Percentiles rank a stretch among this genome's conserved stretches.
phyloP scores from a whole-genome alignment of 92 coral and sea anemone genomes.

The Epizoanthus ramosus region DNA sequence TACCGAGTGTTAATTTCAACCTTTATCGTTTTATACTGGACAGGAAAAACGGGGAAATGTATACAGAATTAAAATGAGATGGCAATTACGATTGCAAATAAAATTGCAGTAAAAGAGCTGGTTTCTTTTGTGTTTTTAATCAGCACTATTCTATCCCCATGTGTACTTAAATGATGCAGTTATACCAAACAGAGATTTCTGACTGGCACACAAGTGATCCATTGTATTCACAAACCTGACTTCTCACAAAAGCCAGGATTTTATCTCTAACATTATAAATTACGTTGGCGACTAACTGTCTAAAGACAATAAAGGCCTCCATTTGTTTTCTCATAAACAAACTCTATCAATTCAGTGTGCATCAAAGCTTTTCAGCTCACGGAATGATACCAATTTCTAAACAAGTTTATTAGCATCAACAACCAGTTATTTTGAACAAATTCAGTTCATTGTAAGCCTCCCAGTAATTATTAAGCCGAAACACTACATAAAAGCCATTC shows the following conservation, averaged over 20 bases:
- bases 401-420: slow-evolving; percentile 10
- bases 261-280: background rate
- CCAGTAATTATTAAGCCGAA: slow-evolving; percentile 26
- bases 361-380: slow-evolving; percentile 21
- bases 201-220: background rate
- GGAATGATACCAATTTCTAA: slow-evolving; percentile 29
- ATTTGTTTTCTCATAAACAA: slow-evolving; percentile 26
- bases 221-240: background rate
- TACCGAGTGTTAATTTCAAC: too few relatives aligned
- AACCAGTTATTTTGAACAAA: slow-evolving; percentile 28
- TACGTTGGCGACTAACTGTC: slow-evolving; percentile 4
- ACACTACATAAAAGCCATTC: background rate
- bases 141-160: background rate
- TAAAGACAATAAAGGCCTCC: slow-evolving; percentile 2
- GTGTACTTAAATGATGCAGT: background rate
- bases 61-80: too few relatives aligned
- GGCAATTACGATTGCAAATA: too few relatives aligned
- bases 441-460: background rate
- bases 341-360: background rate
- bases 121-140: background rate
- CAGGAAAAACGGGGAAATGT: too few relatives aligned
- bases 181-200: background rate
- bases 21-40: too few relatives aligned
- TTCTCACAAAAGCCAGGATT: slow-evolving; percentile 5
- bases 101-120: background rate